phyloP scores from a whole-genome alignment of 2,888 invertebrate genomes.

The Netelia fuscicornis region DNA sequence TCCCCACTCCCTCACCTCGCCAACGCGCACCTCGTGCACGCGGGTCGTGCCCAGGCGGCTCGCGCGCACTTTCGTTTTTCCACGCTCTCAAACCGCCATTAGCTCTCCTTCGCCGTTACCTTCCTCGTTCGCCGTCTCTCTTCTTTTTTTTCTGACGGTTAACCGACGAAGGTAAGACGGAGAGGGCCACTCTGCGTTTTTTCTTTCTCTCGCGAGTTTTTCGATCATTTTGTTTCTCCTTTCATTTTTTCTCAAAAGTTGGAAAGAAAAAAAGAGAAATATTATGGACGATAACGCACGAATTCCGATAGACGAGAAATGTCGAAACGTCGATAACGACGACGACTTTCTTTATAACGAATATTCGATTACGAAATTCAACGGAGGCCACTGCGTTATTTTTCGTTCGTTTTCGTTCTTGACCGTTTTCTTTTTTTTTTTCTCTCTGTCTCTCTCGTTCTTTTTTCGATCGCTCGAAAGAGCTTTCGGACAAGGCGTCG shows the following conservation, averaged over 20 bases:
- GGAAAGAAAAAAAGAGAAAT: background rate
- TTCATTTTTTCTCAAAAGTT: background rate
- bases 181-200: background rate
- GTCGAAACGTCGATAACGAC: too few relatives aligned
- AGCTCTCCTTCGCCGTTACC: constrained; percentile 1
- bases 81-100: constrained; percentile 61
- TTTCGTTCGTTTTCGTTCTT: background rate
- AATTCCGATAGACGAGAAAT: too few relatives aligned
- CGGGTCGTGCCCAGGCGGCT: constrained; percentile 14
- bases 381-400: too few relatives aligned
- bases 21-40: background rate
- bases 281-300: background rate
- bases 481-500: constrained; percentile 36
- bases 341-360: too few relatives aligned
- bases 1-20: background rate
- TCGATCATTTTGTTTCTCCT: background rate
- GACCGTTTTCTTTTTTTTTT: background rate
- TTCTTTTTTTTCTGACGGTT: background rate
- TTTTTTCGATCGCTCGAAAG: background rate
- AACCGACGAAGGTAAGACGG: too few relatives aligned
- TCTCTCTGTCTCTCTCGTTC: background rate
- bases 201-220: background rate
- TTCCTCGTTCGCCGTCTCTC: constrained; percentile 18
- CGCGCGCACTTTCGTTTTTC: constrained; percentile 70
- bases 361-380: too few relatives aligned